Evolutionary conservation across 2,113 vertebrate genomes (phyloP).

Genomic region (Copsychus sechellarum): DNA sequence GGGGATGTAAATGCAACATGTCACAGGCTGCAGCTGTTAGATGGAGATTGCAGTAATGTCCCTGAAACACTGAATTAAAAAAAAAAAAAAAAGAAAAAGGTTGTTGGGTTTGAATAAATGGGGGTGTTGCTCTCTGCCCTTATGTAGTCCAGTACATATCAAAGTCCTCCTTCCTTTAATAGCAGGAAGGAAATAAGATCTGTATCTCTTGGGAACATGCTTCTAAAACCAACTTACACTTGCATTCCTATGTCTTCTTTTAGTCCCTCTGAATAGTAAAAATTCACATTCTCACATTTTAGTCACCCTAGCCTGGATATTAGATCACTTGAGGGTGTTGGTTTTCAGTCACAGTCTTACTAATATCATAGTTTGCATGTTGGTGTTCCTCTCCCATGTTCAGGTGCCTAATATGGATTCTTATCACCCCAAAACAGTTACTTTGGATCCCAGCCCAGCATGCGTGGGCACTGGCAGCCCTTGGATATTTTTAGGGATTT

Average conservation of each 20-base stretch:
- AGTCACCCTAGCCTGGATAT: background rate
- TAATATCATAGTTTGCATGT: background rate
- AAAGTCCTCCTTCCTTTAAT: background rate
- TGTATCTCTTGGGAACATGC: slow-evolving; percentile 6
- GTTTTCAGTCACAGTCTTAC: background rate
- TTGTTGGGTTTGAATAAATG: background rate
- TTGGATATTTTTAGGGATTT: slow-evolving; percentile 51
- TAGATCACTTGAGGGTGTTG: background rate
- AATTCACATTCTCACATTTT: background rate
- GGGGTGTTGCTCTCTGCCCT: background rate
- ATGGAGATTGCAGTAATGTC: background rate
- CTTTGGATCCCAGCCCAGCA: slow-evolving; percentile 28
- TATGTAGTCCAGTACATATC: background rate
- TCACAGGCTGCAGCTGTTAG: background rate
- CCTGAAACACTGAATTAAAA: background rate
- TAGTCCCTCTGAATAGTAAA: background rate
- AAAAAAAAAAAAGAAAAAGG: background rate
- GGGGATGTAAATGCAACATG: background rate
- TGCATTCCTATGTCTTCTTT: background rate
- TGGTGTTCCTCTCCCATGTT: background rate
- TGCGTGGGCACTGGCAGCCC: background rate
- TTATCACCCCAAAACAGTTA: slow-evolving; percentile 1
- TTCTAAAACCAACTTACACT: background rate
- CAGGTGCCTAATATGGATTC: background rate
- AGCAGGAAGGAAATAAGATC: slow-evolving; percentile 39